Evolutionary conservation across 1,140 invertebrate species (phyloP).

Genomic region (Calliopsis andreniformis): DNA sequence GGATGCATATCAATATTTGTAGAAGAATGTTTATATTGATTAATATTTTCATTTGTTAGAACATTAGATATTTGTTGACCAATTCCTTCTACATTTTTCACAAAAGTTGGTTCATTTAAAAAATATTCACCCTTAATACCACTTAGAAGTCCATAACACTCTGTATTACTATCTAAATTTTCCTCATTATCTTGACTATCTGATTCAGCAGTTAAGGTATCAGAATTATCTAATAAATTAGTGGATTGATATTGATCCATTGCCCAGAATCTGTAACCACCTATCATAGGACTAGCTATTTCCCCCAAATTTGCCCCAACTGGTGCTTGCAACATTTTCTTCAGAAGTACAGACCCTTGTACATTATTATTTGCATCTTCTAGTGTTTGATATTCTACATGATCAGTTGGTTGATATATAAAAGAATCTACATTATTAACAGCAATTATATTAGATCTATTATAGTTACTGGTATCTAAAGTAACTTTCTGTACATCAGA

Average conservation of each 20-base stretch:
- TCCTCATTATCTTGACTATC: conserved; percentile 71
- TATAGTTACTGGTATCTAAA: conserved; percentile 34
- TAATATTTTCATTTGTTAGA: conserved; percentile 26
- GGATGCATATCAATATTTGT: conserved; percentile 63
- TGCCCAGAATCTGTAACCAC: conserved; percentile 60
- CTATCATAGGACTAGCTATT: conserved; percentile 69
- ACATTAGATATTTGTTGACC: conserved; percentile 49
- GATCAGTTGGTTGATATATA: conserved; percentile 35
- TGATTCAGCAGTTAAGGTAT: conserved; percentile 77
- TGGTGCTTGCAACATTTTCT: conserved; percentile 79
- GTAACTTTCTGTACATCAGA: conserved; percentile 35
- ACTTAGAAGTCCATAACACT: conserved; percentile 56
- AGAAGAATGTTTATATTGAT: conserved; percentile 58
- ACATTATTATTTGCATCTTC: conserved; percentile 49
- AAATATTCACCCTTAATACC: conserved; percentile 50
- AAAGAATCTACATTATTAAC: conserved; percentile 30
- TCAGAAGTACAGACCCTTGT: conserved; percentile 68
- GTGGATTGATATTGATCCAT: conserved; percentile 48
- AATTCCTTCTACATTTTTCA: conserved; percentile 41
- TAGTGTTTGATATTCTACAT: conserved; percentile 45
- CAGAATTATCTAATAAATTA: conserved; percentile 72
- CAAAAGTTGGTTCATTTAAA: conserved; percentile 46
- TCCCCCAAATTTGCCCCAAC: conserved; percentile 75
- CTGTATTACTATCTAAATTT: conserved; percentile 44
- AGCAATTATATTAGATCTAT: conserved; percentile 37